Evolutionary conservation across 2,113 vertebrate genomes (phyloP), one percentile per base, ranked within the genome.

Genomic region (Martes martes): DNA sequence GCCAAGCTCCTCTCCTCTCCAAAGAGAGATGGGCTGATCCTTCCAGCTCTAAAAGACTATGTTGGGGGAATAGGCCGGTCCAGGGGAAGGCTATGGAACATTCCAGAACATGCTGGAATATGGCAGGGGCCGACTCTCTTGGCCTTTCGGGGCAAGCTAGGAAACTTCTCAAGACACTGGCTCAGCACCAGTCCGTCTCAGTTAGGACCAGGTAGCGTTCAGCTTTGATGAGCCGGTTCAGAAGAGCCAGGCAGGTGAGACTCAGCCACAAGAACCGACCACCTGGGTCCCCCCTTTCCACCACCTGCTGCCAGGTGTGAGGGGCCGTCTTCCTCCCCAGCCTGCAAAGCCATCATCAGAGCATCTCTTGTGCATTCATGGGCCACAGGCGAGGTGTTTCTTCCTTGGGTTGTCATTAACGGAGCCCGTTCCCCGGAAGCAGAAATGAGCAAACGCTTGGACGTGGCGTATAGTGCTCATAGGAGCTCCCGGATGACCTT

Each of bases 401-500:
- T 57, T 45, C 45, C 74, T 15, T 1, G 10, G 69, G 69, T 33
- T 21, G 1, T 11, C 11, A 36, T 59, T 3, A 33, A 10, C 6
- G 63, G 39, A 55, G 57, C 61, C 80, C 15, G 28, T 4, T 52
- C 13, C 10, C n/a, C 15, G 28, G 76, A n/a, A 65, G 45, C 9
- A 61, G 52, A 80, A 71, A 23, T 23, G 23, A 36, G 11, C 23
- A 24, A 1, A 47, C 7, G 50, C 45, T 10, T 26, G 71, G 42
- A 26, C 10, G 16, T 16, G 90, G 23, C 19, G 6, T 24, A 14
- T 1, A 15, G 26, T 7, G 59, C 18, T 78, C 91, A 16, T 0
- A 0, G n/a, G 81, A 45, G 47, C 31, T 19, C 31, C 1, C 39
- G 31, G 45, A 11, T 18, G 16, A 31, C 18, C 18, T 7, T 1